Evolutionary conservation across 2,113 vertebrate genomes (phyloP), one percentile per base, ranked within the genome.

Genomic region (Astatoreochromis straeleni): DNA sequence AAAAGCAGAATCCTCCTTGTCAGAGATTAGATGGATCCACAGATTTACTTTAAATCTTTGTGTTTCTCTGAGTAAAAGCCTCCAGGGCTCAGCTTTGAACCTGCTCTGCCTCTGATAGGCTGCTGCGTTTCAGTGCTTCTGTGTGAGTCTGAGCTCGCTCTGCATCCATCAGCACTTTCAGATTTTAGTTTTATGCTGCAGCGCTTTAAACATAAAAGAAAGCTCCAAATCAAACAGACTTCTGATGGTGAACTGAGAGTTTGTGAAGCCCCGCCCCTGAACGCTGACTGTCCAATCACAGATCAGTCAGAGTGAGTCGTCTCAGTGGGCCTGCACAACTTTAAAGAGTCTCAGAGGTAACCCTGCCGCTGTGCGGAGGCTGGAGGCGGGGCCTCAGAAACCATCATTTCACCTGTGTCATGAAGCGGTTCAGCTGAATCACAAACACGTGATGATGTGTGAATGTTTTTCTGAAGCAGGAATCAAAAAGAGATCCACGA

Each of bases 381-480:
- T 53, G 29, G n/a, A 54, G 63, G 40, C 16, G 29, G 55, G 80
- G 60, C 19, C 81, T 54, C 4, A 10, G 42, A 13, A 85, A 54
- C 31, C 11, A 60, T 47, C 21, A 38, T 10, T 60, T 86, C 57
- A 84, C 6, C 53, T 47, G 11, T 45, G 8, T 13, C 5, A 16
- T 14, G 33, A 75, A 16, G 14, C 14, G 1, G 16, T 63, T 63
- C 16, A 47, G 40, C 29, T 63, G 5, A 87, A 84, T 92, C 85
- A 79, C 11, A 9, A 14, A 19, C 57, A 78, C 8, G n/a, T 13
- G 24, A 82, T 75, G 14, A 29, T 31, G 51, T 82, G n/a, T 49
- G 51, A 78, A 40, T 60, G 6, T 45, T 40, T 38, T 33, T 47
- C 95, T 35, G 42, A 94, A 97, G 16, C 38, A 84, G 81, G 94